phyloP scores from a whole-genome alignment of 2,797 vertebrate species.

The Gobio occitaniae region DNA sequence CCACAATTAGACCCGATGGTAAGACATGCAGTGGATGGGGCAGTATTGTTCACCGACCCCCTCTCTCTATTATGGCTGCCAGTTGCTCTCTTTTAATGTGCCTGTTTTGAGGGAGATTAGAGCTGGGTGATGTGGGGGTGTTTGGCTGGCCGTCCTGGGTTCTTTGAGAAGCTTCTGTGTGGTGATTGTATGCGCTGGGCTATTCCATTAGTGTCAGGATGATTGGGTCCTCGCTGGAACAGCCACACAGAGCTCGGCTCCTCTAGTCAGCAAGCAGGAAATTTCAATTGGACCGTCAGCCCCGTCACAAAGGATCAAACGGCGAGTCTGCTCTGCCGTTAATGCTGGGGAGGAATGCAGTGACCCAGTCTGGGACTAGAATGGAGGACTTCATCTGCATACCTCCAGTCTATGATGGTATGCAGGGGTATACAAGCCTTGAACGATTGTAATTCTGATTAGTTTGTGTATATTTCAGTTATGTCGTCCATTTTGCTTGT shows the following conservation, averaged over 20 bases:
- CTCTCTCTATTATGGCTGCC: constrained; percentile 50
- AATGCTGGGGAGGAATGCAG: constrained; percentile 19
- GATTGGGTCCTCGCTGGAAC: constrained; percentile 21
- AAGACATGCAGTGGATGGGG: constrained; percentile 39
- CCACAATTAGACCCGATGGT: constrained; percentile 27
- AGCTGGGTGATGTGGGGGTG: constrained; percentile 15
- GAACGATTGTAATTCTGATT: background rate
- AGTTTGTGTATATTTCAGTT: background rate
- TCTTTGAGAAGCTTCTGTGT: constrained; percentile 45
- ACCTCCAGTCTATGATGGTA: constrained; percentile 1
- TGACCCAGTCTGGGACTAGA: background rate
- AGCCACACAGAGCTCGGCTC: constrained; percentile 20
- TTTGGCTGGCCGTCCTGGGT: constrained; percentile 8
- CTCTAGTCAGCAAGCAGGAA: constrained; percentile 40
- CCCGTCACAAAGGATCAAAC: constrained; percentile 50
- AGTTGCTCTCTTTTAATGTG: constrained; percentile 45
- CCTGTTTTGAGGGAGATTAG: constrained; percentile 54
- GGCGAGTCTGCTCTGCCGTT: background rate
- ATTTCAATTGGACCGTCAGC: constrained; percentile 35
- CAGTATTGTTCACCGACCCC: constrained; percentile 30
- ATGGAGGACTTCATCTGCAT: constrained; percentile 49
- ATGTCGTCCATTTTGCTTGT: background rate
- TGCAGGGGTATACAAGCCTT: background rate
- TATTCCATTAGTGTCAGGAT: constrained; percentile 45
- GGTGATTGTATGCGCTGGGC: constrained; percentile 35